Conservation (phyloP, 2,797 vertebrate species). For the Coregonus suidteri region DNA sequence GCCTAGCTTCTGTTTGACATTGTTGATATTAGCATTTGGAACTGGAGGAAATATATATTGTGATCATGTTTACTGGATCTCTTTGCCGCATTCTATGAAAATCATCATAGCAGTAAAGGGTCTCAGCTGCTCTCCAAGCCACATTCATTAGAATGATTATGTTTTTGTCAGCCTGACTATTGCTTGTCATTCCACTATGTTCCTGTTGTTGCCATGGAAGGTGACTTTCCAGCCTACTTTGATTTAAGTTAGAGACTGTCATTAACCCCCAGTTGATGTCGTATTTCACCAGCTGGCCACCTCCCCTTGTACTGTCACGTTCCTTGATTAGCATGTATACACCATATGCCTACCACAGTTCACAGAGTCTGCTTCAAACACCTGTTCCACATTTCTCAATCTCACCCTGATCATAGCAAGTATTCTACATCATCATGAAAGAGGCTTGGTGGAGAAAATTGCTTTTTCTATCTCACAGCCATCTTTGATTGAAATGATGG, state of each 20-base stretch:
- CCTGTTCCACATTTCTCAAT: conserved; percentile 24
- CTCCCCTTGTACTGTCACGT: conserved; percentile 19
- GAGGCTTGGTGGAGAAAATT: neutral
- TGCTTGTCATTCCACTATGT: neutral
- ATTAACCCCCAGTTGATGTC: conserved; percentile 11
- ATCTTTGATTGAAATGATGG: neutral
- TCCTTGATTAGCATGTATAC: conserved; percentile 22
- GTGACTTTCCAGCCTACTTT: conserved; percentile 3
- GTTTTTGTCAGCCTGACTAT: neutral
- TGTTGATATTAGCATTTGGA: too few species aligned
- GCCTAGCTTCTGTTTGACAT: too few species aligned
- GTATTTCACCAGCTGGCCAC: conserved; percentile 20
- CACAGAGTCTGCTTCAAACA: conserved; percentile 17
- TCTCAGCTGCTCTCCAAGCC: too few species aligned
- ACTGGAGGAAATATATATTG: too few species aligned
- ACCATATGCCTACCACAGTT: conserved; percentile 20
- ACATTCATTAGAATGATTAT: neutral
- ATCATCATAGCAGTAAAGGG: too few species aligned
- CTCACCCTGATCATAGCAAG: conserved; percentile 12
- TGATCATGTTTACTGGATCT: too few species aligned
- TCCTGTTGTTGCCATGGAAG: neutral
- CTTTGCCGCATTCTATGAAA: too few species aligned
- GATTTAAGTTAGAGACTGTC: neutral
- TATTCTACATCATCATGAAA: conserved; percentile 4
- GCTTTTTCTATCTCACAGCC: neutral